Evolutionary conservation across 2,797 vertebrate genomes (phyloP), one percentile per base, ranked within the genome.

Genomic region (Nothura maculosa): DNA sequence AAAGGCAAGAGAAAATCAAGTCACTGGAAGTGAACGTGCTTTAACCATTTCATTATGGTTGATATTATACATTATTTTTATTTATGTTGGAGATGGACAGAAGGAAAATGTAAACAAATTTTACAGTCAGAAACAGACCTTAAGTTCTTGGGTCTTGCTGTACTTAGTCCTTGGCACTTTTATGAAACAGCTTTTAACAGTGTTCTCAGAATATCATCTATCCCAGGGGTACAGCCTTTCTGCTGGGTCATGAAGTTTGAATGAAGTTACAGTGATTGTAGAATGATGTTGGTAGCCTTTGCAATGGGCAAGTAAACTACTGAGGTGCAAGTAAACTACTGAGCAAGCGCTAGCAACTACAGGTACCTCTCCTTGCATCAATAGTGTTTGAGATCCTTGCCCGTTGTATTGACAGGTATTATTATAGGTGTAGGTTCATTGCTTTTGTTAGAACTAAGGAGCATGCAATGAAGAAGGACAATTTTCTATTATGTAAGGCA

Each of bases 131-230:
- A 47, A 72, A 72, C 50, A 36, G 2, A 30, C 64, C 12, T 55
- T 76, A 61, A 52, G 28, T 25, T 3, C 7, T 43, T 47, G 34
- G 3, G 3, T 86, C 17, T 27, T 57, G 36, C 61, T 77, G 17
- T 38, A 28, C n/a, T 73, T 86, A 69, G 6, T 17, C 14, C 6
- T 3, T 63, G 43, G 7, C 21, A 81, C 9, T 85, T 90, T 74
- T 82, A 77, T 67, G 36, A 87, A 80, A 62, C 30, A 14, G 21
- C 15, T 85, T 90, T 27, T 50, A 61, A 40, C 9, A 25, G 4
- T 0, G 0, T 77, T 77, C 15, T 12, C 36, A 58, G n/a, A 50
- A 34, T 42, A 4, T 27, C 36, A 52, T 67, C 18, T 86, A 0
- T 73, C 22, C 57, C 0, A 0, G 18, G 67, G 4, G 32, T 42